A percentile compares a stretch with the other conserved stretches of the same genome.
Evolutionary conservation across 2,797 vertebrate genomes (phyloP).

Genomic region (Oreochromis mossambicus): DNA sequence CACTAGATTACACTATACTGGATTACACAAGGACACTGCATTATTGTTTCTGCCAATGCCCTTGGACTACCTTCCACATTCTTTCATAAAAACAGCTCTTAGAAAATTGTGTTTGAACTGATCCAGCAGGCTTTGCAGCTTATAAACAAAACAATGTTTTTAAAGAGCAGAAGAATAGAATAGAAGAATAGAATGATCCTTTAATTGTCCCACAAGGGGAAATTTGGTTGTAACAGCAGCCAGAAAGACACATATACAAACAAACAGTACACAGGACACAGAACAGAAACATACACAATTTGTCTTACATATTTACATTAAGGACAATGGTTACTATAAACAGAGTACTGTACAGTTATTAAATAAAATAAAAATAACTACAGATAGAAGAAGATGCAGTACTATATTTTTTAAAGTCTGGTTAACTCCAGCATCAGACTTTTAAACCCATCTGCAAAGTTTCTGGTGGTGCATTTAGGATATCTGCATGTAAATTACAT

Average conservation of each 20-base stretch:
- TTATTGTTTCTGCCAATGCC: not conserved
- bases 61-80: not conserved
- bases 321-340: no score
- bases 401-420: not conserved
- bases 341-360: no score
- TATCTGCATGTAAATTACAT: not conserved
- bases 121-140: conserved; percentile 26
- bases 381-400: not conserved
- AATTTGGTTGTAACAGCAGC: no score
- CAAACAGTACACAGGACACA: no score
- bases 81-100: not conserved
- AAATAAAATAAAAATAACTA: no score
- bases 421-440: not conserved
- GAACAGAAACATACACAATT: no score
- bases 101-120: not conserved
- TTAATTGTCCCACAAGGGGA: no score
- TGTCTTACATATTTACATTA: no score
- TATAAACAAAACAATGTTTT: not conserved
- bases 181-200: no score
- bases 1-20: not conserved
- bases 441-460: not conserved
- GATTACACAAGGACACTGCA: not conserved
- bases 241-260: no score
- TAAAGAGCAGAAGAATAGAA: not conserved
- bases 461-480: not conserved